A percentile compares a stretch with the other conserved stretches of the same genome.
Evolutionary conservation across 1,140 invertebrate species (phyloP).

Genomic region (Nasonia longicornis): DNA sequence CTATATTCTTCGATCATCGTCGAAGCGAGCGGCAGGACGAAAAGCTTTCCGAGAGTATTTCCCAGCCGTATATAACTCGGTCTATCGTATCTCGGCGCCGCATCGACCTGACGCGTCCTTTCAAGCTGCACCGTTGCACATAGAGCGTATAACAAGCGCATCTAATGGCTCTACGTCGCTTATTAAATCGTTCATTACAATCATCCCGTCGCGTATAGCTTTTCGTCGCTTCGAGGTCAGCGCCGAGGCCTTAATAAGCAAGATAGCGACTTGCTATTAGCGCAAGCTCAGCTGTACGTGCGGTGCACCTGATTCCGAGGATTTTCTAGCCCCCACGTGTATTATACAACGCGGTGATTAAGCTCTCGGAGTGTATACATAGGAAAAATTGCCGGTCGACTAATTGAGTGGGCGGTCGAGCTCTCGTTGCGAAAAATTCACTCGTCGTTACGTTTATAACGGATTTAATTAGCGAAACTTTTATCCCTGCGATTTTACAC

Average conservation of each 20-base stretch:
- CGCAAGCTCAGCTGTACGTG: not conserved
- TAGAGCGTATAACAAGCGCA: not conserved
- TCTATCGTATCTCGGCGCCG: not conserved
- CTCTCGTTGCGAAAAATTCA: not conserved
- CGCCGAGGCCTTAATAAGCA: not conserved
- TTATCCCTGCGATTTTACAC: too few relatives aligned
- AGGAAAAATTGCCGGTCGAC: not conserved
- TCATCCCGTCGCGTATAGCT: slow-evolving; percentile 4
- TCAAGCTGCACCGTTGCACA: not conserved
- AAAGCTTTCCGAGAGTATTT: not conserved
- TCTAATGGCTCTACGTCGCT: slow-evolving; percentile 14
- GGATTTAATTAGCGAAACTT: too few relatives aligned
- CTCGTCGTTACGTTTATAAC: too few relatives aligned
- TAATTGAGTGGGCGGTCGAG: not conserved
- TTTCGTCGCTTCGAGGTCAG: not conserved
- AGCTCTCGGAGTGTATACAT: not conserved
- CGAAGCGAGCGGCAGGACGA: not conserved
- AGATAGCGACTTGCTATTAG: not conserved
- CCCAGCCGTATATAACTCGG: not conserved
- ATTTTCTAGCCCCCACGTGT: not conserved
- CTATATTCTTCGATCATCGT: not conserved
- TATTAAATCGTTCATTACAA: slow-evolving; percentile 32
- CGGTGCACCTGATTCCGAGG: too few relatives aligned
- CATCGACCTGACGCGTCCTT: not conserved
- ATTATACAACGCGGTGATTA: not conserved